Percentiles rank a stretch among this genome's conserved stretches.
Evolutionary conservation across 2,888 invertebrate genomes (phyloP).

Genomic region (Cryptus armator): DNA sequence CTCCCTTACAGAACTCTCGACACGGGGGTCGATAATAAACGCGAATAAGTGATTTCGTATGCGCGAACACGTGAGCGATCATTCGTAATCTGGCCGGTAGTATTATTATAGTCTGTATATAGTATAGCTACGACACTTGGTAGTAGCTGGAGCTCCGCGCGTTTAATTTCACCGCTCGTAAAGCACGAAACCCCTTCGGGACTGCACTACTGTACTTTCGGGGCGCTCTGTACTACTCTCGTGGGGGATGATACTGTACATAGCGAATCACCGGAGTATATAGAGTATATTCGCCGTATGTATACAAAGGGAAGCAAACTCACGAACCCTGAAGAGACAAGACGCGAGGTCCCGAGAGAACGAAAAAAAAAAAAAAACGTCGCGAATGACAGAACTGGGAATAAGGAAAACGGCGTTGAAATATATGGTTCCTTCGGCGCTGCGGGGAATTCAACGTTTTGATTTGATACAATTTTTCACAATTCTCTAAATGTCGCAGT

Average conservation of each 20-base stretch:
- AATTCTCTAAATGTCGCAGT: background rate
- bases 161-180: slow-evolving; percentile 75
- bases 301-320: slow-evolving; percentile 20
- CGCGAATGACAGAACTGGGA: slow-evolving; percentile 23
- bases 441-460: slow-evolving; percentile 14
- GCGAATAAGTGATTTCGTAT: slow-evolving; percentile 73
- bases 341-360: slow-evolving; percentile 33
- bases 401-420: slow-evolving; percentile 23
- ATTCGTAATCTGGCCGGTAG: slow-evolving; percentile 44
- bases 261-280: slow-evolving; percentile 47
- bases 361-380: slow-evolving; percentile 22
- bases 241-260: slow-evolving; percentile 56
- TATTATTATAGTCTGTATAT: slow-evolving; percentile 51
- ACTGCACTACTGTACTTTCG: slow-evolving; percentile 58
- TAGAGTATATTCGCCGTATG: slow-evolving; percentile 38
- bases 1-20: slow-evolving; percentile 37
- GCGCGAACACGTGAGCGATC: slow-evolving; percentile 68
- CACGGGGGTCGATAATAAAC: slow-evolving; percentile 55
- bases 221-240: slow-evolving; percentile 51
- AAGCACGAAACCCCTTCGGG: slow-evolving; percentile 66
- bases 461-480: slow-evolving; percentile 4
- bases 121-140: slow-evolving; percentile 37
- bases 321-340: slow-evolving; percentile 35
- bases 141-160: slow-evolving; percentile 51
- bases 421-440: slow-evolving; percentile 12